phyloP scores from a whole-genome alignment of 1,140 invertebrate species.

The Hormaphis cornu region DNA sequence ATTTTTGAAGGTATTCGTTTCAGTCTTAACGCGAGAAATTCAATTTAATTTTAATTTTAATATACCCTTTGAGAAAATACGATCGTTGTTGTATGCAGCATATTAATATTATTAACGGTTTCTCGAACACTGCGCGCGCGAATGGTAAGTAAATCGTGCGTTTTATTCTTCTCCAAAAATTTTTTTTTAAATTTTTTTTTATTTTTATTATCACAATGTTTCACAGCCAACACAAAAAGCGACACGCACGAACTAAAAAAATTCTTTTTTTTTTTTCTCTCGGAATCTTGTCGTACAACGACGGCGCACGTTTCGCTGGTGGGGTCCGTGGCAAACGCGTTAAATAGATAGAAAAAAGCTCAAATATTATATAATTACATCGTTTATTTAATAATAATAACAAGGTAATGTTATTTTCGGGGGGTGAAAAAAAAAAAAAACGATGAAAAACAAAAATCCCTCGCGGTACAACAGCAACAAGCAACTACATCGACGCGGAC shows the following conservation, averaged over 20 bases:
- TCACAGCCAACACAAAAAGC: conserved; percentile 32
- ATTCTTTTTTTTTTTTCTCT: background rate
- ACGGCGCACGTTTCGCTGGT: background rate
- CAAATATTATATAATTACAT: too few relatives aligned
- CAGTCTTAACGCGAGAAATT: conserved; percentile 26
- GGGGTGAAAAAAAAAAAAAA: too few relatives aligned
- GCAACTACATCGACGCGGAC: too few relatives aligned
- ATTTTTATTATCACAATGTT: conserved; percentile 30
- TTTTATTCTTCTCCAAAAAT: conserved; percentile 24
- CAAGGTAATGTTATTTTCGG: too few relatives aligned
- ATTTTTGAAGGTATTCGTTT: conserved; percentile 28
- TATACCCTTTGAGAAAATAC: conserved; percentile 22
- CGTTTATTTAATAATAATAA: too few relatives aligned
- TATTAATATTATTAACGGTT: background rate
- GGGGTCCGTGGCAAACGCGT: background rate
- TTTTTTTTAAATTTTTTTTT: conserved; percentile 12
- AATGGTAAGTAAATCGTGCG: conserved; percentile 13
- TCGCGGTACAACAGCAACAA: too few relatives aligned
- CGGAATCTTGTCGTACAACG: background rate
- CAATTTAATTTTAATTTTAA: background rate
- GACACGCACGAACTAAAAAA: conserved; percentile 28
- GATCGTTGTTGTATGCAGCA: background rate
- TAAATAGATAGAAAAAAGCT: background rate
- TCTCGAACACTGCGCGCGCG: background rate
- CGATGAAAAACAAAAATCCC: too few relatives aligned